Percentiles rank a stretch among this genome's conserved stretches.
Conservation (phyloP, 2,888 invertebrate genomes). For the Leucophenga maculata region DNA sequence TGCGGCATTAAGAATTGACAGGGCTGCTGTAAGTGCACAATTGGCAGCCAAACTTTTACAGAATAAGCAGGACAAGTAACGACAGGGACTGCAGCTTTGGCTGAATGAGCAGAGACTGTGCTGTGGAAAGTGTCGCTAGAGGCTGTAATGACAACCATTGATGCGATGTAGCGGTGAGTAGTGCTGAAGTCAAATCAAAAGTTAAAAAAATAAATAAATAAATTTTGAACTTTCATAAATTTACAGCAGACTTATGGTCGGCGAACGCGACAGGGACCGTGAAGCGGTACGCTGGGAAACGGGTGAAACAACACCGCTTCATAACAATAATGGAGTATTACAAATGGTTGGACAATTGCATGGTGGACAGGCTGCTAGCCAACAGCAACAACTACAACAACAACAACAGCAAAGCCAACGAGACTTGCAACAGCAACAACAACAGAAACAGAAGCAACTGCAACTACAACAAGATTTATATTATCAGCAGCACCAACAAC, state of each 20-base stretch:
- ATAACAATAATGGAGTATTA: constrained; percentile 73
- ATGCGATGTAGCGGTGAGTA: constrained; percentile 73
- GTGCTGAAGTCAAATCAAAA: not conserved
- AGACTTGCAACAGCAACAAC: constrained; percentile 49
- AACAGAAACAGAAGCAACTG: constrained; percentile 59
- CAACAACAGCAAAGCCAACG: constrained; percentile 60
- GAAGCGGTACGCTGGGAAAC: constrained; percentile 74
- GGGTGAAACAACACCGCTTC: constrained; percentile 74
- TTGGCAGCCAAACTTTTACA: constrained; percentile 37
- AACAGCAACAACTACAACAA: constrained; percentile 67
- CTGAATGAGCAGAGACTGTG: not conserved
- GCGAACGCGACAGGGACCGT: constrained; percentile 74
- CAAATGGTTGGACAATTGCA: constrained; percentile 73
- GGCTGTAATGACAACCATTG: constrained; percentile 70
- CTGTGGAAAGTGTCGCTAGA: constrained; percentile 33
- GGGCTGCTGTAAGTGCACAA: constrained; percentile 11
- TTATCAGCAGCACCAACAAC: constrained; percentile 43
- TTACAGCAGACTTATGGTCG: constrained; percentile 72
- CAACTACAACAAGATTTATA: constrained; percentile 57
- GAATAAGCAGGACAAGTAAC: not conserved
- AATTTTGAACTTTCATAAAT: not conserved
- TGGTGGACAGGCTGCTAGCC: constrained; percentile 72
- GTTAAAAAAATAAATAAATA: not conserved
- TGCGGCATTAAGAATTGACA: not conserved
- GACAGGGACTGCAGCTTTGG: not conserved